Evolutionary conservation across 2,888 invertebrate species (phyloP).

Genomic region (Drosophila sordidapex): DNA sequence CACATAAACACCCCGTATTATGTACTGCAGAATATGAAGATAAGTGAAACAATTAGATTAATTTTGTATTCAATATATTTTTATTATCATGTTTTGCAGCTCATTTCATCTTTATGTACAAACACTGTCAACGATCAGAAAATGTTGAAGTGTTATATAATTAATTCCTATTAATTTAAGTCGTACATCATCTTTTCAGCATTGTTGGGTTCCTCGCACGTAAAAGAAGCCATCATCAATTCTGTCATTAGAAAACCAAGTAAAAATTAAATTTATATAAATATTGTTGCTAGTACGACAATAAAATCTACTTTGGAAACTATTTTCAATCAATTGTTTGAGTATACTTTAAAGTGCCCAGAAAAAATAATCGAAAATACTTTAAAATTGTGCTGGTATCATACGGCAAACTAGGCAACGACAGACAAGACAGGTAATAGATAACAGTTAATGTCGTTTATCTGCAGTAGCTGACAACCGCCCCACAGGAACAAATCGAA

Average conservation of each 20-base stretch:
- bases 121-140: not conserved
- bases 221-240: constrained; percentile 41
- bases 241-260: constrained; percentile 18
- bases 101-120: not conserved
- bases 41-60: not conserved
- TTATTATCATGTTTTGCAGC: constrained; percentile 7
- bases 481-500: not conserved
- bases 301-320: not conserved
- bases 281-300: not conserved
- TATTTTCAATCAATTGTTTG: not conserved
- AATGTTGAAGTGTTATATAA: too few relatives aligned
- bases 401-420: constrained; percentile 2
- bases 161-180: constrained; percentile 15
- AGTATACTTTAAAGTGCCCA: not conserved
- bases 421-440: constrained; percentile 19
- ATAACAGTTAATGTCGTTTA: constrained; percentile 19
- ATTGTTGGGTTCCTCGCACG: constrained; percentile 40
- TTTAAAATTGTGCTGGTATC: constrained; percentile 4
- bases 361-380: not conserved
- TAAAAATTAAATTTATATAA: not conserved
- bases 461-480: not conserved
- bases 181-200: constrained; percentile 42
- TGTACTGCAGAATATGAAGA: not conserved
- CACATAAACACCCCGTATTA: too few relatives aligned
- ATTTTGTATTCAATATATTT: constrained; percentile 2